Evolutionary conservation across 2,797 vertebrate species (phyloP), one percentile per base, ranked within the genome.

Genomic region (Smutsia temminckii): DNA sequence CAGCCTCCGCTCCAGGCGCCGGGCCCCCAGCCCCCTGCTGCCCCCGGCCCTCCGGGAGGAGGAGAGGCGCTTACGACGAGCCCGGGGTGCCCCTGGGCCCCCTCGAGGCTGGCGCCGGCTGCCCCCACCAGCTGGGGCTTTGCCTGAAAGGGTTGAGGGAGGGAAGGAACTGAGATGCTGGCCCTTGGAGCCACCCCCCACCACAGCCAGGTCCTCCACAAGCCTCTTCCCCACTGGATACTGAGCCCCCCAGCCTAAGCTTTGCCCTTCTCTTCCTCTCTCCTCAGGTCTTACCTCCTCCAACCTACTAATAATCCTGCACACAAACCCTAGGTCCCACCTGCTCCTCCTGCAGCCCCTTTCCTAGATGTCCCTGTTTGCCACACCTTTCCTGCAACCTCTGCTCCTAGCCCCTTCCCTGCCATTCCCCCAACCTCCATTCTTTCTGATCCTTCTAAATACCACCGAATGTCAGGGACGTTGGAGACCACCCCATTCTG

Each of bases 1-100:
- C 97, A 99, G 98, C 97, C 99, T 99, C 95, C 99, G 98, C 66
- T 99, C 99, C 97, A 99, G 94, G 97, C 97, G 14, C 98, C 97
- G 13, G 96, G 98, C 98, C 0, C 98, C 98, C 97, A 98, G 97
- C 97, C 98, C 87, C 96, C 96, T 88, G 97, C 97, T 81, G 96
- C 93, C 98, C 98, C 57, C 93, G 32, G 98, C 96, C 17, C 97
- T 97, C 46, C 97, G 98, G 49, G 97, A 97, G 23, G 98, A 97
- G 0, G 95, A 89, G 40, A 91, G 93, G 83, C 91, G n/a, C 25
- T 66, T 0, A 93, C 94, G 94, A 93, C 95, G 97, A 85, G 66
- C 96, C 96, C 83, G 27, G 97, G 97, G 42, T 23, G 91, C 92
- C 64, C 85, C 96, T 86, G 92, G 91, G 95, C 88, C 96, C 91